Evolutionary conservation across 1,140 invertebrate species (phyloP), one percentile per base, ranked within the genome.

Genomic region (Zaprionus gabonicus): DNA sequence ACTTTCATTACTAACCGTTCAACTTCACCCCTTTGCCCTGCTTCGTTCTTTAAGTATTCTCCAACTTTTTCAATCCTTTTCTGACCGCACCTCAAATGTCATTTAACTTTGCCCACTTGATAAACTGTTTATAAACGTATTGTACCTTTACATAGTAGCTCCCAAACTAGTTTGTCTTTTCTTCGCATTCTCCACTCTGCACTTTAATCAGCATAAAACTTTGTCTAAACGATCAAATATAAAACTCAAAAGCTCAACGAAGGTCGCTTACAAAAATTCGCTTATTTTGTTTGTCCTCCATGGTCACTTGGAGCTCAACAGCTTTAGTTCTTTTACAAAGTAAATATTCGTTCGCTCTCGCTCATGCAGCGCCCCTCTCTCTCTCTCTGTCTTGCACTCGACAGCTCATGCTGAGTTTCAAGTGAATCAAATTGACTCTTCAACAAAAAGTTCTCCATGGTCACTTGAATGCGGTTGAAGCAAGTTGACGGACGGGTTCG

Each of bases 401-500:
- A 46, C n/a, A 46, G 41, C 41, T 34, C 31, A 17, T 17, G 41
- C n/a, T 17, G 41, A 46, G 41, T 51, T 51, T 51, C 46, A 51
- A 51, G 46, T 51, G 46, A 20, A 51, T 51, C 46, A 51, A 51
- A 51, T 51, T 51, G 46, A 25, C 20, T 51, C 46, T 51, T 51
- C 46, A 51, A 51, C 46, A 51, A 36, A 41, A 41, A 53, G 46
- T 41, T 34, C 10, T 28, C 51, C 34, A 56, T 28, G 36, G 51
- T 56, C 64, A 66, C 64, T 56, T 66, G 20, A 34, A 51, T 64
- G n/a, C 31, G 12, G 17, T 34, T 34, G 17, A 5, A 10, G 10
- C 7, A 36, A 17, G 25, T 36, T 9, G 23, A 44, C 15, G 9
- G 13, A 46, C 46, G 46, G 46, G 46, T 25, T 27, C 6, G 15